Percentiles rank a stretch among this genome's conserved stretches.
phyloP scores from a whole-genome alignment of 35 echinoderm and acorn worm genomes.

The Apostichopus parvimensis region DNA sequence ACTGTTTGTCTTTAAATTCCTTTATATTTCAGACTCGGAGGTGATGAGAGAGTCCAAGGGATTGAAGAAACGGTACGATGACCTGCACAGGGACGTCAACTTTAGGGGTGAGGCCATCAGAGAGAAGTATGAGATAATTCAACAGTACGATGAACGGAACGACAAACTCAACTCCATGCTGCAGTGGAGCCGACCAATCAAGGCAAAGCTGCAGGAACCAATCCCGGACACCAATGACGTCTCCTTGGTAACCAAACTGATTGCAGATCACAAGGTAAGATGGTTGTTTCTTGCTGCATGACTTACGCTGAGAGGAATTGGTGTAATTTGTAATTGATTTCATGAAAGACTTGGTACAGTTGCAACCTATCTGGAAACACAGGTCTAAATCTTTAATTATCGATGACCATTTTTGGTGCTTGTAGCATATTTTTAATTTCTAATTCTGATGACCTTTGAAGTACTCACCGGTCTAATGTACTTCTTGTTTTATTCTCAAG shows the following conservation, averaged over 20 bases:
- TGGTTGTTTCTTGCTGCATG: neutral
- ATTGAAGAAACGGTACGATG: conserved; percentile 77
- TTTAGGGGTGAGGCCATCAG: conserved; percentile 80
- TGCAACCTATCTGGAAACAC: too few species aligned
- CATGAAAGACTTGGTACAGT: too few species aligned
- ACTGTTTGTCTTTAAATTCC: neutral
- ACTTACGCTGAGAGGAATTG: neutral
- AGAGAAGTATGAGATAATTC: conserved; percentile 83
- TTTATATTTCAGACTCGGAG: conserved; percentile 70
- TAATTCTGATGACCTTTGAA: too few species aligned
- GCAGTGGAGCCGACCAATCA: conserved; percentile 90
- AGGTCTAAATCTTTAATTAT: too few species aligned
- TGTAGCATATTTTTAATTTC: too few species aligned
- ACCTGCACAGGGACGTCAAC: conserved; percentile 76
- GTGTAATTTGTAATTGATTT: too few species aligned
- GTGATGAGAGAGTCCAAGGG: conserved; percentile 87
- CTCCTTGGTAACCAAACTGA: conserved; percentile 62
- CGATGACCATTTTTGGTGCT: too few species aligned
- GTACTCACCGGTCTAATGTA: neutral
- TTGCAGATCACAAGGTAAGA: conserved; percentile 86
- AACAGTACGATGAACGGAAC: conserved; percentile 80
- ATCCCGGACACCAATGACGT: conserved; percentile 78
- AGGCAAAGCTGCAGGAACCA: conserved; percentile 80
- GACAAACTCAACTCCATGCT: conserved; percentile 73
- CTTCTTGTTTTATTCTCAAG: conserved; percentile 39